Percentiles rank a stretch among this genome's conserved stretches.
These are phyloP conservation scores for Pardalotus punctatus DNA, from an alignment of 2,113 vertebrate genomes.

Conservation along the genomic window DNA sequence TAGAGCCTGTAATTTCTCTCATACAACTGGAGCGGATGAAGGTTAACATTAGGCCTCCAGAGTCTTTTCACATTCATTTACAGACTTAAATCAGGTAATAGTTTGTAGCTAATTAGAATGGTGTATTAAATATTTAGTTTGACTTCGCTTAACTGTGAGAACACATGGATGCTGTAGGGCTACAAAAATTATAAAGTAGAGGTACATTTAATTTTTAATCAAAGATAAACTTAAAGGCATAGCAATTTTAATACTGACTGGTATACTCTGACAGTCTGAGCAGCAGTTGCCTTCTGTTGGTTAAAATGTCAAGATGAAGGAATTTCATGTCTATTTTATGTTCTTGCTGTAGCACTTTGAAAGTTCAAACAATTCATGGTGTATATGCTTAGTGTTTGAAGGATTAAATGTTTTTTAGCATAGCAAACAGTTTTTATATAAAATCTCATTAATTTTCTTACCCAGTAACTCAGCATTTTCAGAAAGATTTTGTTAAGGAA, in stretches of 20 bases:
- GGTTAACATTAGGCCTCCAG: constrained; percentile 77
- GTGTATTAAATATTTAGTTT: constrained; percentile 80
- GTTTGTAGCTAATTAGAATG: constrained; percentile 81
- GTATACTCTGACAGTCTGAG: not conserved
- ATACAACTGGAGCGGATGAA: constrained; percentile 74
- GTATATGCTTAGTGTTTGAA: not conserved
- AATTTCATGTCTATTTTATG: constrained; percentile 43
- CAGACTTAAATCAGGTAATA: constrained; percentile 82
- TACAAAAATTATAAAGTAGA: constrained; percentile 59
- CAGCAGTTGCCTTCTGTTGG: not conserved
- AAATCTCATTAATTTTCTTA: constrained; percentile 9
- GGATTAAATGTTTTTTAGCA: constrained; percentile 9
- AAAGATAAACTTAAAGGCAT: constrained; percentile 71
- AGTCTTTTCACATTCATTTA: constrained; percentile 80
- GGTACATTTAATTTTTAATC: constrained; percentile 74
- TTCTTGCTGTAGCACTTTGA: constrained; percentile 2
- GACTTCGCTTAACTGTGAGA: constrained; percentile 71
- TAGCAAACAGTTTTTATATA: not conserved
- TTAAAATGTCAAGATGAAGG: constrained; percentile 64
- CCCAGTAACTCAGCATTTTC: not conserved
- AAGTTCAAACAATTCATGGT: constrained; percentile 42
- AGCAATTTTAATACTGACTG: constrained; percentile 43
- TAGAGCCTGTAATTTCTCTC: constrained; percentile 80
- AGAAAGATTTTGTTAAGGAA: not conserved
- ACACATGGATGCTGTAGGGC: constrained; percentile 41